Percentiles rank a stretch among this genome's conserved stretches.
These are phyloP conservation scores for Orthosia incerta DNA, from an alignment of 2,888 invertebrate genomes.

Conservation along the genomic window DNA sequence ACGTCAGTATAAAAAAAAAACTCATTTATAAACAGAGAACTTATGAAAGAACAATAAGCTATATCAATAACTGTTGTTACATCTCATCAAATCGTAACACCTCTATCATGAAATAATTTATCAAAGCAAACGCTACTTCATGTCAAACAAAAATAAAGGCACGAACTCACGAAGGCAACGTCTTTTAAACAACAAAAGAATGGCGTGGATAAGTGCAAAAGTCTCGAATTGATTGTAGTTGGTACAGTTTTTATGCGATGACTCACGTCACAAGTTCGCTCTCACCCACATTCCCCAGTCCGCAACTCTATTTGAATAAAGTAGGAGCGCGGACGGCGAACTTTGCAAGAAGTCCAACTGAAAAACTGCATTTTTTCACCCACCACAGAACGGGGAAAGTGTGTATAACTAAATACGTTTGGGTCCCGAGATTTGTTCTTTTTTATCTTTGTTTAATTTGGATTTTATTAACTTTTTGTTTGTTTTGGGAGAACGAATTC, in stretches of 20 bases:
- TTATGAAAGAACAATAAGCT: not conserved
- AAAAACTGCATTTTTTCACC: conserved; percentile 68
- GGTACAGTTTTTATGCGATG: conserved; percentile 68
- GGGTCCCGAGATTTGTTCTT: conserved; percentile 27
- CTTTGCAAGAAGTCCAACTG: conserved; percentile 66
- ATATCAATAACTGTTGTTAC: not conserved
- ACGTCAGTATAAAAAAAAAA: not conserved
- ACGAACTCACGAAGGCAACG: conserved; percentile 10
- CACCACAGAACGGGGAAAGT: conserved; percentile 58
- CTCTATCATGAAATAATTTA: conserved; percentile 33
- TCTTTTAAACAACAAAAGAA: conserved; percentile 63
- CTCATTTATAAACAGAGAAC: not conserved
- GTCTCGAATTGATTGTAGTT: conserved; percentile 69
- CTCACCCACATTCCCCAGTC: conserved; percentile 69
- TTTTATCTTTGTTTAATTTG: conserved; percentile 51
- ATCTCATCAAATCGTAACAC: conserved; percentile 9
- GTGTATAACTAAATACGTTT: conserved; percentile 63
- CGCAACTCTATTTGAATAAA: conserved; percentile 75
- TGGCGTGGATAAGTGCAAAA: conserved; percentile 63
- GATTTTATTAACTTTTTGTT: conserved; percentile 19
- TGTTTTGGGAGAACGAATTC: conserved; percentile 5
- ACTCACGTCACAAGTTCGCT: conserved; percentile 68
- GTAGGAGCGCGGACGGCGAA: conserved; percentile 68
- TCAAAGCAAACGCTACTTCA: conserved; percentile 37
- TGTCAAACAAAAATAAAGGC: conserved; percentile 48